These are phyloP conservation scores for Rhodeus uyekii DNA, from an alignment of 2,797 vertebrate genomes.

Conservation along the genomic window DNA sequence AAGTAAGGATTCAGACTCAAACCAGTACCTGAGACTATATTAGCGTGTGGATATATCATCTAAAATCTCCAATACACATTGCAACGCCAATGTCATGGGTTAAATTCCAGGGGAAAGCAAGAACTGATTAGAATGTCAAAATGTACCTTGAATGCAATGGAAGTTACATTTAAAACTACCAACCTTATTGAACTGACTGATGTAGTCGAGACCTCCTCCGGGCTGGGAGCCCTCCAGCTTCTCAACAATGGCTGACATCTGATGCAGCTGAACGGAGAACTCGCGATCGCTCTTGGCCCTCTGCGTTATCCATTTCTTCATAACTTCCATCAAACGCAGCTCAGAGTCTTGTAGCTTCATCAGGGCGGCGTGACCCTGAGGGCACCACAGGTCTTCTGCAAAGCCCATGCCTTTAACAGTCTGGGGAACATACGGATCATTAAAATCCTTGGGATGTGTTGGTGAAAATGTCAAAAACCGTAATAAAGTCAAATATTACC, in stretches of 20 bases:
- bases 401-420: slow-evolving; percentile 82
- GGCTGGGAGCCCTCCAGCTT: slow-evolving; percentile 80
- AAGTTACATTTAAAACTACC: too few relatives aligned
- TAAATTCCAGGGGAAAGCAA: too few relatives aligned
- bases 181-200: slow-evolving; percentile 89
- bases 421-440: neutral
- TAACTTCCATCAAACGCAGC: slow-evolving; percentile 91
- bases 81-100: neutral
- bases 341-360: slow-evolving; percentile 90
- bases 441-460: neutral
- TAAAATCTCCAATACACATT: neutral
- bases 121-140: too few relatives aligned
- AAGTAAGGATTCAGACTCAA: neutral
- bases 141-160: too few relatives aligned
- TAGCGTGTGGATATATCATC: neutral
- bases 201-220: slow-evolving; percentile 67
- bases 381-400: slow-evolving; percentile 84
- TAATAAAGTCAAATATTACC: neutral
- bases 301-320: slow-evolving; percentile 96
- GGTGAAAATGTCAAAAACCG: neutral
- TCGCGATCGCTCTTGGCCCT: slow-evolving; percentile 91
- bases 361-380: slow-evolving; percentile 84
- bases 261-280: slow-evolving; percentile 87
- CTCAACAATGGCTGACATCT: slow-evolving; percentile 84
- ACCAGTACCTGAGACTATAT: neutral